Evolutionary conservation across 2,797 vertebrate genomes (phyloP).

Genomic region (Rhincodon typus): DNA sequence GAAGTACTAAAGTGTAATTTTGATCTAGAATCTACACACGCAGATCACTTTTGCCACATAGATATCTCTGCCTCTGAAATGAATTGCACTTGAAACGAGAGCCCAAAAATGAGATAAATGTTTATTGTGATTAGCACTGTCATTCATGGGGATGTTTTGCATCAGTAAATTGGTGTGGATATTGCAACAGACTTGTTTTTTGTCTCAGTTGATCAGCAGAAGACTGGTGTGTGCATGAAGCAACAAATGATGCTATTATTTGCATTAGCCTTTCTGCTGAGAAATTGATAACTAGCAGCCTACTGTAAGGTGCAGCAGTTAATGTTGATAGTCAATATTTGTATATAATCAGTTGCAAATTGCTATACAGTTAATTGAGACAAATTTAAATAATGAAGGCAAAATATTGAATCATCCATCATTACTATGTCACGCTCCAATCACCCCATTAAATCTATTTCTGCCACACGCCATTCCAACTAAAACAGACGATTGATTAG

Average conservation of each 20-base stretch:
- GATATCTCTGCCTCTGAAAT: not conserved
- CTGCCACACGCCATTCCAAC: not conserved
- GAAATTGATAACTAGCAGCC: not conserved
- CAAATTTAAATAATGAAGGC: not conserved
- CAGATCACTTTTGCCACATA: not conserved
- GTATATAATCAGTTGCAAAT: not conserved
- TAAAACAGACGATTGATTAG: not conserved
- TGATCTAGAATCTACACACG: not conserved
- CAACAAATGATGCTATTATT: not conserved
- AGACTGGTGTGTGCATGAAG: not conserved
- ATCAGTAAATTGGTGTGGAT: not conserved
- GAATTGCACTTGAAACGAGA: not conserved
- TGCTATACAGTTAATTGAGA: not conserved
- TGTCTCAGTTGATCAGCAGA: not conserved
- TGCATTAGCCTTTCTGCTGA: not conserved
- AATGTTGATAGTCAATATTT: not conserved
- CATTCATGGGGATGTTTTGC: not conserved
- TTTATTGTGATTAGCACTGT: not conserved
- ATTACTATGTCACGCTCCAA: not conserved
- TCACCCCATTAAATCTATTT: not conserved
- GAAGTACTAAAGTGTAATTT: not conserved
- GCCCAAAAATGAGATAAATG: not conserved
- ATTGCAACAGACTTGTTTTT: slow-evolving; percentile 4
- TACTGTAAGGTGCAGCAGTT: not conserved
- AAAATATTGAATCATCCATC: not conserved